These are phyloP conservation scores for Holocentrus rufus DNA, from an alignment of 2,797 vertebrate species.

Conservation along the genomic window DNA sequence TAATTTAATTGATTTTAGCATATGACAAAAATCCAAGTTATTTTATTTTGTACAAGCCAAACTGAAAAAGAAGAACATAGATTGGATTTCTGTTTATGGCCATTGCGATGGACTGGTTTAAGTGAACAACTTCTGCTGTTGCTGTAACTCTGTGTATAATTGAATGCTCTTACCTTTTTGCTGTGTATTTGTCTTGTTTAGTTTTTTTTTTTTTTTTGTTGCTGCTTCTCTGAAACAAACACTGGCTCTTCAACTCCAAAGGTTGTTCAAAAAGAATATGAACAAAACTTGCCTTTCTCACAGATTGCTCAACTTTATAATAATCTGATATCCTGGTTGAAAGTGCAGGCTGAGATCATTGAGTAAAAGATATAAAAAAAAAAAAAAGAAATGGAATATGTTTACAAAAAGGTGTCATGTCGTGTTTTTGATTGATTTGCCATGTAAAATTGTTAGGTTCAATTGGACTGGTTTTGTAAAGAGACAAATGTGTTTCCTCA, in stretches of 20 bases:
- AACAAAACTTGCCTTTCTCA: conserved; percentile 80
- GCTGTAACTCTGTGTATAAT: conserved; percentile 48
- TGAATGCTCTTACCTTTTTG: conserved; percentile 47
- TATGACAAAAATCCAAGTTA: conserved; percentile 17
- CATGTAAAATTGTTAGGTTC: conserved; percentile 57
- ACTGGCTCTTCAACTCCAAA: conserved; percentile 84
- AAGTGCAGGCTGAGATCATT: conserved; percentile 72
- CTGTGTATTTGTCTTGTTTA: conserved; percentile 46
- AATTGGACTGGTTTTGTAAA: conserved; percentile 59
- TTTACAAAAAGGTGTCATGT: conserved; percentile 78
- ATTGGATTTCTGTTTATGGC: conserved; percentile 14
- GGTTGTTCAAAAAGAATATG: conserved; percentile 74
- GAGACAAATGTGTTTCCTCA: conserved; percentile 72
- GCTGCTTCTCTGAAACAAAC: conserved; percentile 84
- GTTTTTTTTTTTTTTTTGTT: conserved; percentile 51
- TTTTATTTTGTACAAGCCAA: conserved; percentile 38
- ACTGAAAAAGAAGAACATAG: conserved; percentile 14
- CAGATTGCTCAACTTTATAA: conserved; percentile 77
- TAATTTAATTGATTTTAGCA: conserved; percentile 2
- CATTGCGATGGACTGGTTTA: conserved; percentile 9
- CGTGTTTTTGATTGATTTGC: conserved; percentile 62
- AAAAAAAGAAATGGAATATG: conserved; percentile 69
- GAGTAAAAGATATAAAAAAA: conserved; percentile 56
- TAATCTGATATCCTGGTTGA: conserved; percentile 68
- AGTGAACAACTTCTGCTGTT: conserved; percentile 24